phyloP scores from a whole-genome alignment of 2,888 invertebrate genomes.

The Lissonota sp. region DNA sequence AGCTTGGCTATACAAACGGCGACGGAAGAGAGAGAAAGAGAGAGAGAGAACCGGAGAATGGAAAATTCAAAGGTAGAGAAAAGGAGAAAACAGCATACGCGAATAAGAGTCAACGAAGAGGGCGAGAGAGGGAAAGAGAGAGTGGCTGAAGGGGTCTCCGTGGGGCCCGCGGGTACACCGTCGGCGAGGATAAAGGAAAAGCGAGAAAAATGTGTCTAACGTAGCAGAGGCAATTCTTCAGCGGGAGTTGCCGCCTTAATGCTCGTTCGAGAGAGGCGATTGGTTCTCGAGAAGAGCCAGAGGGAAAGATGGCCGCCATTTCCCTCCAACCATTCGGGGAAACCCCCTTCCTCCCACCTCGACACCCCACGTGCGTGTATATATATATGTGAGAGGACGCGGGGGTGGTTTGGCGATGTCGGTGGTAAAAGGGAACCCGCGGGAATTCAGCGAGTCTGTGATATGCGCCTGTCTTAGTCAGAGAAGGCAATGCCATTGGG shows the following conservation, averaged over 20 bases:
- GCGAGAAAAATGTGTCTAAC: slow-evolving; percentile 84
- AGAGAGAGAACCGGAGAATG: slow-evolving; percentile 23
- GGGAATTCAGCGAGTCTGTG: slow-evolving; percentile 65
- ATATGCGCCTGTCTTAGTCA: slow-evolving; percentile 44
- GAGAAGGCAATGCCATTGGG: slow-evolving; percentile 29
- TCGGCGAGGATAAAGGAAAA: slow-evolving; percentile 83
- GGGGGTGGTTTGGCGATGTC: slow-evolving; percentile 68
- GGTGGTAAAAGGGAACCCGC: slow-evolving; percentile 77
- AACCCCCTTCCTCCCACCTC: slow-evolving; percentile 76
- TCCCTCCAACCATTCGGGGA: slow-evolving; percentile 83
- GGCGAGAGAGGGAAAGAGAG: slow-evolving; percentile 47
- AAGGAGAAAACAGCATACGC: slow-evolving; percentile 45
- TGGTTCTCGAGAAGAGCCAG: slow-evolving; percentile 83
- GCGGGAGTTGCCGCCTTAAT: slow-evolving; percentile 84
- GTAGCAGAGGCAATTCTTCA: slow-evolving; percentile 84
- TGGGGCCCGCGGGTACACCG: slow-evolving; percentile 73
- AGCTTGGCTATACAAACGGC: slow-evolving; percentile 66
- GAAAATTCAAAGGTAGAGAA: slow-evolving; percentile 59
- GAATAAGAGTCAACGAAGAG: slow-evolving; percentile 43
- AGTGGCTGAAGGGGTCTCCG: slow-evolving; percentile 67
- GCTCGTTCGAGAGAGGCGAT: slow-evolving; percentile 81
- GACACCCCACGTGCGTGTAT: slow-evolving; percentile 75
- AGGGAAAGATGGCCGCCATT: slow-evolving; percentile 84
- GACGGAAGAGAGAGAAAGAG: slow-evolving; percentile 61
- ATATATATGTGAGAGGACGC: slow-evolving; percentile 54